Evolutionary conservation across 2,888 invertebrate species (phyloP).

Genomic region (Rhodophaea formosa): DNA sequence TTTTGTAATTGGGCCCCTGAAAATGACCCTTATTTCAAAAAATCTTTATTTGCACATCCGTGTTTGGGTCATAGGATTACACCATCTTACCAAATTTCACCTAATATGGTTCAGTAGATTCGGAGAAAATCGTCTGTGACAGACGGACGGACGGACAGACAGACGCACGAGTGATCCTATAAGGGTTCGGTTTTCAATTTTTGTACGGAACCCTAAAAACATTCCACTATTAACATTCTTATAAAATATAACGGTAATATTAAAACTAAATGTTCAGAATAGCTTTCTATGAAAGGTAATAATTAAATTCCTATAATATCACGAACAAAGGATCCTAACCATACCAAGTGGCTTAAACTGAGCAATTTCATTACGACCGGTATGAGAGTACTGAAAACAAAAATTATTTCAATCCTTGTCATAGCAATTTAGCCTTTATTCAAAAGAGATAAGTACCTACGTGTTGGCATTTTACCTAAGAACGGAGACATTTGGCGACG

Average conservation of each 20-base stretch:
- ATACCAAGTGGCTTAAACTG: slow-evolving; percentile 2
- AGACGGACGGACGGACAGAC: no score
- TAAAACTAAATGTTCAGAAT: background rate
- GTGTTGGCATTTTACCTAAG: background rate
- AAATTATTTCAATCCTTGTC: background rate
- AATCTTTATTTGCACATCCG: no score
- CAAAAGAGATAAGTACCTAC: background rate
- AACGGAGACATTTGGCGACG: slow-evolving; percentile 26
- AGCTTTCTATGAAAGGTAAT: background rate
- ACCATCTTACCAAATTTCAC: no score
- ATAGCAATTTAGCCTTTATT: slow-evolving; percentile 1
- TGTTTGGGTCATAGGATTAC: no score
- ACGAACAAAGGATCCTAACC: background rate
- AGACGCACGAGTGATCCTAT: no score
- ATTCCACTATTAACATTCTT: no score
- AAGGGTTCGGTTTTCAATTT: no score
- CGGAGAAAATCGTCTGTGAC: no score
- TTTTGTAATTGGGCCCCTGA: no score
- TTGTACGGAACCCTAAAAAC: no score
- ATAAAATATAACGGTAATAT: background rate
- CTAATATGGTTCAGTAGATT: no score
- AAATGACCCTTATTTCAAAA: no score
- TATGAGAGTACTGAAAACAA: background rate
- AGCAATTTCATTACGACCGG: slow-evolving; percentile 9
- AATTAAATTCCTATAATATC: slow-evolving; percentile 10